These are phyloP conservation scores for Acanthoscelides obtectus DNA, from an alignment of 2,888 invertebrate genomes.

Conservation along the genomic window DNA sequence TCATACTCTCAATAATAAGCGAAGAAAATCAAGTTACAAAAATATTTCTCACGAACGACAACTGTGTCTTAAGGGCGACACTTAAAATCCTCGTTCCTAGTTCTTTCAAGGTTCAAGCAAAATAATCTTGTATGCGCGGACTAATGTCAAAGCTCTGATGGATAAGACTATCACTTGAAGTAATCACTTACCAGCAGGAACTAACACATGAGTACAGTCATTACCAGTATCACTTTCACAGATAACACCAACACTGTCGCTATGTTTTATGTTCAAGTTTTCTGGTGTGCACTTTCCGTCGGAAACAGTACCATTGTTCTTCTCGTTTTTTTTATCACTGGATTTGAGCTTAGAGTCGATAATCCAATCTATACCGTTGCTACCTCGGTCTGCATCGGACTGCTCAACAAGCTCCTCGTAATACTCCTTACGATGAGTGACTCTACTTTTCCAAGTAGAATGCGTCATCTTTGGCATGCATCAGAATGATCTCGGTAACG, in stretches of 20 bases:
- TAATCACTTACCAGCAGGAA: conserved; percentile 42
- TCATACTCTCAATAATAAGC: too few species aligned
- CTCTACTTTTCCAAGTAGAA: background rate
- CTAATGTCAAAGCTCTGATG: too few species aligned
- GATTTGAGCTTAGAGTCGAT: background rate
- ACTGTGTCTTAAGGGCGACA: too few species aligned
- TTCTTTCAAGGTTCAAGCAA: too few species aligned
- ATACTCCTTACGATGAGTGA: background rate
- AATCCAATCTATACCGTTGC: background rate
- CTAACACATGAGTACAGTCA: conserved; percentile 42
- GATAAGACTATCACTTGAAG: background rate
- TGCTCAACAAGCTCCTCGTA: background rate
- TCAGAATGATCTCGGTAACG: background rate
- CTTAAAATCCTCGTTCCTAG: too few species aligned
- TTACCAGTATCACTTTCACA: conserved; percentile 25
- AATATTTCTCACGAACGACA: too few species aligned
- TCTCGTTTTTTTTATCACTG: background rate
- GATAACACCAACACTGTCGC: background rate
- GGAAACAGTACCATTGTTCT: background rate
- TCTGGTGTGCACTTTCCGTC: background rate
- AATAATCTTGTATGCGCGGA: too few species aligned
- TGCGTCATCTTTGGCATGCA: background rate
- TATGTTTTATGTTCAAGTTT: background rate
- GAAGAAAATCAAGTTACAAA: too few species aligned
- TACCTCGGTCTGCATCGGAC: background rate